Base-by-base conservation (phyloP, 2,888 invertebrate species). In the Melieria picta region DNA sequence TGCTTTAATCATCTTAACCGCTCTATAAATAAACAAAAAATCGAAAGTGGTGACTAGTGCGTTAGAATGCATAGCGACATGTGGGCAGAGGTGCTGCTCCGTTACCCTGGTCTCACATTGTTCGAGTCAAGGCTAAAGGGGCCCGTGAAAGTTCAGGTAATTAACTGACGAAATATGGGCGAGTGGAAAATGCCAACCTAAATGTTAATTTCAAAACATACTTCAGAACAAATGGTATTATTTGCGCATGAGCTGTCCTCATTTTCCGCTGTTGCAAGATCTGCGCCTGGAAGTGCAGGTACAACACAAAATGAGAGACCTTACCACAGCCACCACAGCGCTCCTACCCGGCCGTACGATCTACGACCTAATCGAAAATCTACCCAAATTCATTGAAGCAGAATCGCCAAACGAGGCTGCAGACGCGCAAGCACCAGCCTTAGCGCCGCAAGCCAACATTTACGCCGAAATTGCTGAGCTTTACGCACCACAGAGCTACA, bases 391-490 rank as follows among this genome's bases (percentile, higher is more conserved):
- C 42, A 30, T 30, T 30, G 30, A 30, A 3, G 16, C 46, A 57
- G 11, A 60, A n/a, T 6, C 45, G 9, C 30, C 16, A 48, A 30
- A 30, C 30, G 30, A 30, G 30, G 1, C 30, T 30, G 1, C 30
- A 30, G 30, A 30, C 30, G 5, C 48, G n/a, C n/a, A 9, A 50
- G 11, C 47, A 48, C 4, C 11, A 4, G 4, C 42, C 1, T 43
- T 58, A 10, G n/a, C 43, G 30, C 50, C 6, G 43, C 11, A n/a
- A 60, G 4, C 7, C 10, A 81, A 82, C 72, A 77, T 84, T 6
- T 84, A 79, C 70, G 71, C 74, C 0, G 85, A 85, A 47, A 79
- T 85, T 50, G 69, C 80, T 4, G 70, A 74, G 3, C 72, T 85
- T 0, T 75, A 80, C 66, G 77, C 80, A 0, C 76, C 82, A 0